Evolutionary conservation across 2,113 vertebrate genomes (phyloP).

Genomic region (Myrmophylax atrothorax): DNA sequence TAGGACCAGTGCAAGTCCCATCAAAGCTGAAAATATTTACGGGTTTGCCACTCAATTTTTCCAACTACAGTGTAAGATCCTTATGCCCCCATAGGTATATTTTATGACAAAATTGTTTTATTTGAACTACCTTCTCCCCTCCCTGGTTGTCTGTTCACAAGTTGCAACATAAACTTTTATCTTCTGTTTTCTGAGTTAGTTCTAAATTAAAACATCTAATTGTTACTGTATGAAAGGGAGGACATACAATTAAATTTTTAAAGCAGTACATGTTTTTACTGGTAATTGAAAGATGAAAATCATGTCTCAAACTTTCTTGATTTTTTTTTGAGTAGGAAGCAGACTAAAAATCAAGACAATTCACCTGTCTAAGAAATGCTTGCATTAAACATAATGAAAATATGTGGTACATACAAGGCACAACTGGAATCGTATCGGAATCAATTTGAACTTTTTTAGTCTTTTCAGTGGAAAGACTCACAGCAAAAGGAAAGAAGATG

Average conservation of each 20-base stretch:
- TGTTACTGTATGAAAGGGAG: background rate
- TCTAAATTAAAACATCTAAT: background rate
- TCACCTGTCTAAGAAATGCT: background rate
- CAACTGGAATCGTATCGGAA: background rate
- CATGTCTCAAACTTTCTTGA: background rate
- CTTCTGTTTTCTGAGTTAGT: background rate
- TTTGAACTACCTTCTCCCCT: background rate
- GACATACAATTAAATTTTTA: background rate
- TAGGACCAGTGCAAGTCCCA: background rate
- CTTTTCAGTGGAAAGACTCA: background rate
- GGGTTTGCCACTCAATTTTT: background rate
- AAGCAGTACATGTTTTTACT: background rate
- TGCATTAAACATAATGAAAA: background rate
- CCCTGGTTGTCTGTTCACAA: background rate
- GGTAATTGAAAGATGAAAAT: background rate
- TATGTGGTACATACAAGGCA: background rate
- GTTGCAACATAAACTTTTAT: background rate
- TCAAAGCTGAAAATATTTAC: slow-evolving; percentile 7
- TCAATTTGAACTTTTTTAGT: background rate
- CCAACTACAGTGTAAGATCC: background rate
- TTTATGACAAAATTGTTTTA: background rate
- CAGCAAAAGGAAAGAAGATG: background rate
- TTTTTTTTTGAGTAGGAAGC: background rate
- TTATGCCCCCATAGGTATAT: background rate
- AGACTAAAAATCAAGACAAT: background rate